Conservation (phyloP, 2,888 invertebrate genomes). For the Trichopria drosophilae region DNA sequence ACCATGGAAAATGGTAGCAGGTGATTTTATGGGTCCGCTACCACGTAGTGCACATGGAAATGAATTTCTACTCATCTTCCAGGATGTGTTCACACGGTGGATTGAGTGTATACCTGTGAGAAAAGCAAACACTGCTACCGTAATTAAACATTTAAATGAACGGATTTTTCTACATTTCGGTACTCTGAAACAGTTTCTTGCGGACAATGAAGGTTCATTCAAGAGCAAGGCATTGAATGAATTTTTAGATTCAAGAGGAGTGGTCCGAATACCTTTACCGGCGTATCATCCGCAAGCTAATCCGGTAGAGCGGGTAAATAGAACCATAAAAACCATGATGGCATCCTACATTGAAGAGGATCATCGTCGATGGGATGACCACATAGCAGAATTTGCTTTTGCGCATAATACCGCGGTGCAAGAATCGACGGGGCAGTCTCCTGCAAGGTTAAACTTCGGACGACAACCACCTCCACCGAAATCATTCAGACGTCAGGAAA, state of each 20-base stretch:
- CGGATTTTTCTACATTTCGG: not conserved
- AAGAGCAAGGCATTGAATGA: not conserved
- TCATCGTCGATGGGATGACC: slow-evolving; percentile 37
- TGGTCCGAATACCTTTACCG: not conserved
- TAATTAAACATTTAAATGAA: not conserved
- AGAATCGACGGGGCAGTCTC: slow-evolving; percentile 20
- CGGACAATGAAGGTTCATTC: slow-evolving; percentile 2
- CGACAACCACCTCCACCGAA: slow-evolving; percentile 14
- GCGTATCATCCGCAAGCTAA: slow-evolving; percentile 36
- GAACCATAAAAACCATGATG: slow-evolving; percentile 36
- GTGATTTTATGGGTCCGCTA: slow-evolving; percentile 30
- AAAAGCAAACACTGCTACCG: not conserved
- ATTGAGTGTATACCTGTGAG: not conserved
- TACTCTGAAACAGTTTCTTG: not conserved
- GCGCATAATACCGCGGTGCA: slow-evolving; percentile 39
- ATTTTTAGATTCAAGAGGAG: not conserved
- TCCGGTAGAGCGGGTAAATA: slow-evolving; percentile 36
- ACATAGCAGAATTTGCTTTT: slow-evolving; percentile 38
- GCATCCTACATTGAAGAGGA: slow-evolving; percentile 13
- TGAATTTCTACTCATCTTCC: not conserved
- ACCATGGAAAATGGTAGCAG: slow-evolving; percentile 29
- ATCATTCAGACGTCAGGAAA: no score
- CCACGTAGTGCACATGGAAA: not conserved
- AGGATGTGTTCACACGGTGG: slow-evolving; percentile 2
- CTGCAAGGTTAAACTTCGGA: slow-evolving; percentile 32